Percentiles rank a stretch among this genome's conserved stretches.
These are phyloP conservation scores for Austrolebias charrua DNA, from an alignment of 2,797 vertebrate genomes.

Conservation along the genomic window DNA sequence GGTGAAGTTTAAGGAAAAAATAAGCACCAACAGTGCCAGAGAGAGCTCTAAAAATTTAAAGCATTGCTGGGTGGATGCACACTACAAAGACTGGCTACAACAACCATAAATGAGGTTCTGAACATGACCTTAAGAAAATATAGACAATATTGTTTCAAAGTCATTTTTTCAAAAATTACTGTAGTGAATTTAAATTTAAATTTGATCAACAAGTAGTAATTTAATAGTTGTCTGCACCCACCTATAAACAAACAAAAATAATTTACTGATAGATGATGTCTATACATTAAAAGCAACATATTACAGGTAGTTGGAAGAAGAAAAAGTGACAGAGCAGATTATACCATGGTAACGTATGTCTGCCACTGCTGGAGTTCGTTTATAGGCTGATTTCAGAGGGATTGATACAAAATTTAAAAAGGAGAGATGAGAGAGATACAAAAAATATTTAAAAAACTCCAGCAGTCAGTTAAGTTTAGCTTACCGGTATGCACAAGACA, in stretches of 20 bases:
- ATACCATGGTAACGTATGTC: slow-evolving; percentile 54
- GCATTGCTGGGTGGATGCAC: slow-evolving; percentile 59
- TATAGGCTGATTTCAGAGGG: slow-evolving; percentile 33
- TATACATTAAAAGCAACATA: slow-evolving; percentile 59
- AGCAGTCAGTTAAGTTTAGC: slow-evolving; percentile 57
- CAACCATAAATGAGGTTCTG: slow-evolving; percentile 15
- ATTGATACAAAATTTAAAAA: slow-evolving; percentile 33
- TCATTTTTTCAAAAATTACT: neutral
- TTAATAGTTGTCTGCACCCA: slow-evolving; percentile 60
- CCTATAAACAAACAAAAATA: slow-evolving; percentile 44
- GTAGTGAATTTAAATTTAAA: slow-evolving; percentile 2
- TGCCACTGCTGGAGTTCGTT: slow-evolving; percentile 48
- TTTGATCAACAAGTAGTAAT: neutral
- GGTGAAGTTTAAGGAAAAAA: slow-evolving; percentile 57
- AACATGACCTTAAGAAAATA: slow-evolving; percentile 11
- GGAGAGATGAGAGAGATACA: slow-evolving; percentile 42
- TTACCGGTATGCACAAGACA: slow-evolving; percentile 64
- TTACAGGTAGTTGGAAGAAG: slow-evolving; percentile 48
- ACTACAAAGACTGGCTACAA: slow-evolving; percentile 49
- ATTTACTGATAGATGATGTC: slow-evolving; percentile 51
- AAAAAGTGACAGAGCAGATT: slow-evolving; percentile 53
- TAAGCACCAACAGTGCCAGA: slow-evolving; percentile 54
- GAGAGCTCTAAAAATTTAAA: slow-evolving; percentile 47
- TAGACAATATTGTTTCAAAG: neutral
- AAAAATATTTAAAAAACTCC: slow-evolving; percentile 50